Evolutionary conservation across 2,113 vertebrate species (phyloP).

Genomic region (Pseudorasbora parva): DNA sequence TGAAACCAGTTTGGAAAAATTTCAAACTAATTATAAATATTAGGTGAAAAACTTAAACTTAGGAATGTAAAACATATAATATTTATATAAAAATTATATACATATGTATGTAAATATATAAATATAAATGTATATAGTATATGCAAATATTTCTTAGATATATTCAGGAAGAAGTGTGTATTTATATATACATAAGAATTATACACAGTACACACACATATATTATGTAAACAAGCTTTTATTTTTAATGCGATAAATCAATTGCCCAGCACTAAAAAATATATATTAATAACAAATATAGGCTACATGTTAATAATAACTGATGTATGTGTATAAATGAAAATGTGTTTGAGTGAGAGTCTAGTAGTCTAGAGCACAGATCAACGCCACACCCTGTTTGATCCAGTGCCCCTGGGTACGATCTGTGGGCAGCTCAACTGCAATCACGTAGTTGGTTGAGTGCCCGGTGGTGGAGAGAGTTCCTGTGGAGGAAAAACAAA

Average conservation of each 20-base stretch:
- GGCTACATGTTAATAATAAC: no score
- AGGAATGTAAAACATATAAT: neutral
- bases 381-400: conserved; percentile 86
- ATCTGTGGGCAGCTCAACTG: conserved; percentile 85
- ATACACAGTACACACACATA: no score
- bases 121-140: no score
- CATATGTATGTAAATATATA: no score
- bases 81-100: no score
- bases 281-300: no score
- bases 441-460: conserved; percentile 88
- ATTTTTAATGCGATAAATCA: no score
- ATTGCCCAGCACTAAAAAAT: no score
- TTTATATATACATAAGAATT: no score
- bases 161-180: no score
- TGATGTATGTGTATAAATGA: conserved; percentile 4
- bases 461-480: conserved; percentile 88
- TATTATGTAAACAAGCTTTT: no score
- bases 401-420: conserved; percentile 85
- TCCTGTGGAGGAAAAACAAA: conserved; percentile 69
- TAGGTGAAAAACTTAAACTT: neutral
- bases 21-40: neutral
- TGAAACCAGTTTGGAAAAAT: neutral
- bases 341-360: conserved; percentile 38
- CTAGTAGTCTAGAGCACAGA: conserved; percentile 89
- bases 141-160: no score